A percentile compares a stretch with the other conserved stretches of the same genome.
Conservation (phyloP, 2,888 invertebrate genomes). For the Cyclophora albipunctata region DNA sequence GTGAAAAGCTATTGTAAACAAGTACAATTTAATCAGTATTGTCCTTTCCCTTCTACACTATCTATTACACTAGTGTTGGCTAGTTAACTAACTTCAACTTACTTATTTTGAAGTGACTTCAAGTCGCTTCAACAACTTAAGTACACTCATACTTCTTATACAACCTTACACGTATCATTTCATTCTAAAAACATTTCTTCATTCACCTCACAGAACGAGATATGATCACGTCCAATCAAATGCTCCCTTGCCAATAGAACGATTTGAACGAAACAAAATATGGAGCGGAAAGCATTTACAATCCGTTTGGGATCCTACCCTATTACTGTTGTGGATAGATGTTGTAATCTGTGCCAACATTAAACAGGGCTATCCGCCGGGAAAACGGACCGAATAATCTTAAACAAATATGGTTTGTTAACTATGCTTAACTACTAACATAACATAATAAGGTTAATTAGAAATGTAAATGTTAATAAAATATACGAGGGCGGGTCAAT, state of each 20-base stretch:
- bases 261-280: slow-evolving; percentile 45
- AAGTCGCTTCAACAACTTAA: too few relatives aligned
- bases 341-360: slow-evolving; percentile 22
- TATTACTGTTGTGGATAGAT: slow-evolving; percentile 18
- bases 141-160: too few relatives aligned
- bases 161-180: too few relatives aligned
- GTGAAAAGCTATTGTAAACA: too few relatives aligned
- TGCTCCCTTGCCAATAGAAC: slow-evolving; percentile 51
- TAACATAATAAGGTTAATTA: background rate
- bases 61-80: too few relatives aligned
- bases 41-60: too few relatives aligned
- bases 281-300: slow-evolving; percentile 51
- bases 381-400: slow-evolving; percentile 14
- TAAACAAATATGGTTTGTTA: background rate
- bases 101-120: too few relatives aligned
- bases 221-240: slow-evolving; percentile 58
- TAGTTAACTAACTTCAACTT: too few relatives aligned
- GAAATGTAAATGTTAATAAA: background rate
- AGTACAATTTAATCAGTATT: too few relatives aligned
- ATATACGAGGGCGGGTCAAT: too few relatives aligned
- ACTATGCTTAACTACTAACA: too few relatives aligned
- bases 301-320: slow-evolving; percentile 42
- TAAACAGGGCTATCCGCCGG: slow-evolving; percentile 16
- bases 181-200: too few relatives aligned
- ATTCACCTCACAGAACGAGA: slow-evolving; percentile 17